Evolutionary conservation across 1,140 invertebrate genomes (phyloP), one percentile per base, ranked within the genome.

Genomic region (Uloborus diversus): DNA sequence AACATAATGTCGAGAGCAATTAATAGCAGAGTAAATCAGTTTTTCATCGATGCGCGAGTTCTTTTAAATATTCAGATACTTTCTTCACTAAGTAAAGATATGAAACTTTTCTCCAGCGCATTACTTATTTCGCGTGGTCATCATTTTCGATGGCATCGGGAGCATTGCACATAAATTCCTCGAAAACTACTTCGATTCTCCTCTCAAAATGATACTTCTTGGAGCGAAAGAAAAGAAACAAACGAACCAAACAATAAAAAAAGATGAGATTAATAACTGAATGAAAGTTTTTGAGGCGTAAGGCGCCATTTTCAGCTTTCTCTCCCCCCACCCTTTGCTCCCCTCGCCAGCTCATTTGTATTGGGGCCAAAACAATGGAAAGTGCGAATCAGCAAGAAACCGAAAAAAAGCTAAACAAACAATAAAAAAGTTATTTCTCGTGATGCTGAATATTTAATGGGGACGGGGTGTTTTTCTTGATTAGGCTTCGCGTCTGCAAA

Each of bases 401-500:
- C 49, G 49, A 66, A 62, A 23, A 33, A 62, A 62, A 62, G 32
- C 25, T 53, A 53, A 53, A 61, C n/a, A 56, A 70, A 70, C 33
- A 56, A 70, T 13, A 51, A 20, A 51, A 25, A 47, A 64, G 57
- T 78, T 47, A 65, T 65, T 53, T 42, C 33, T 23, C 30, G 14
- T 65, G 62, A 56, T 66, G 32, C 56, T 78, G 73, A 78, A 78
- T 78, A 78, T 78, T 78, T 78, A 78, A 78, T 78, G 73, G 73
- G 49, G 53, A 37, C 30, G 61, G 42, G 47, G 37, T 78, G 61
- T 78, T 78, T 78, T 78, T 78, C 59, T 78, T 78, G 61, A 66
- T 78, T 78, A 78, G 62, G 23, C 57, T 64, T 49, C 28, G 47
- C 53, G 53, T 37, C 57, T 73, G 33, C 69, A 56, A 57, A n/a